These are phyloP conservation scores for Oxycera nigricornis DNA, from an alignment of 2,888 invertebrate genomes.

Conservation along the genomic window DNA sequence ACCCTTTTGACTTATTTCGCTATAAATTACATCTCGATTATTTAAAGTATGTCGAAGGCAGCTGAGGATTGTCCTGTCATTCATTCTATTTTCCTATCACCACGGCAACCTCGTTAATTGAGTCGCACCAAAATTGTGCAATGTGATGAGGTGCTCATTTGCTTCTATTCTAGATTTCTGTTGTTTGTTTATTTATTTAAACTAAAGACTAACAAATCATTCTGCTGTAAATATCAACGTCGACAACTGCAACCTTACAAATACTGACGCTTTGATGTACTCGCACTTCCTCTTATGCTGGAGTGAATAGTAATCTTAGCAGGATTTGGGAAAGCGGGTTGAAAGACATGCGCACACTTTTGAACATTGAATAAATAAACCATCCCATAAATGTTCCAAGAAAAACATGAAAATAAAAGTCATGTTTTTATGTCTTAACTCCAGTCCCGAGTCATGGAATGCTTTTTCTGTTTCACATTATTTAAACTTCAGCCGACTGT, in stretches of 20 bases:
- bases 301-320: no score
- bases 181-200: constrained; percentile 33
- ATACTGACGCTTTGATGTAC: background rate
- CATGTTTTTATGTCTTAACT: constrained; percentile 43
- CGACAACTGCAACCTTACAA: background rate
- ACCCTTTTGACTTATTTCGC: no score
- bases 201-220: constrained; percentile 34
- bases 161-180: background rate
- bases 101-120: constrained; percentile 11
- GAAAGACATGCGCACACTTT: constrained; percentile 42
- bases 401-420: constrained; percentile 47
- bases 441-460: constrained; percentile 29
- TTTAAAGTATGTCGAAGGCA: no score
- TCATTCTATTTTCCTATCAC: no score
- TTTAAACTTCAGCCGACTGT: constrained; percentile 12
- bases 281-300: background rate
- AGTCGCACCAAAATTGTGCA: constrained; percentile 9
- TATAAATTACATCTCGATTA: no score
- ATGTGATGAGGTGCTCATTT: background rate
- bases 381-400: constrained; percentile 35
- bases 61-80: no score
- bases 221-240: constrained; percentile 4
- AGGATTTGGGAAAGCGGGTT: background rate
- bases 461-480: constrained; percentile 15
- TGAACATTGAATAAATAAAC: constrained; percentile 45